Evolutionary conservation across 1,140 invertebrate genomes (phyloP), one percentile per base, ranked within the genome.

Genomic region (Camponotus floridanus): DNA sequence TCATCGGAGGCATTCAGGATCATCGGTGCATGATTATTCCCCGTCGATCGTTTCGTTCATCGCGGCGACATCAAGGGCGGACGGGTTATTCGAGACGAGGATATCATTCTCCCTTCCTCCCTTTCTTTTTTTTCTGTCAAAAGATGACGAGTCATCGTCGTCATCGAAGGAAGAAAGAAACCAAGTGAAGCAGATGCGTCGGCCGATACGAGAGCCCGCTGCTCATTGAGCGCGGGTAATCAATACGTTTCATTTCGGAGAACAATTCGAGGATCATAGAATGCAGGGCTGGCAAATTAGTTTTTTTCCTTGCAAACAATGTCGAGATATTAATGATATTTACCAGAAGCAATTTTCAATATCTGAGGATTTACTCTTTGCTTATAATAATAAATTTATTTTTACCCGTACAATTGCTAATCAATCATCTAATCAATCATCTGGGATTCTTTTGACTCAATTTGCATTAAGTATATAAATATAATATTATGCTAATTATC

Each of bases 11-110:
- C 71, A 92, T 92, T 92, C 88, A 89, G 74, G 88, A 91, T 88
- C 61, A 86, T 84, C 86, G 80, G 89, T 87, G 88, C 86, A 87
- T 88, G 89, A 91, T 93, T 90, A 88, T 90, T 92, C 87, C 83
- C 78, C 88, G 70, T 78, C 78, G 87, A 90, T 91, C 86, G 86
- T 90, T 87, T 76, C 85, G 88, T 89, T 92, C 84, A 76, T 86
- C 83, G 91, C 89, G 92, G 92, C 92, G 90, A 92, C 92, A 93
- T 92, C 89, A 92, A 93, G 88, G 87, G 45, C 87, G 83, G 67
- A 89, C 87, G 51, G 59, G 13, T 71, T 74, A 51, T 87, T 89
- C 86, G 59, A 86, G 84, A 76, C 70, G 83, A 76, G 45, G 70
- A 86, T 79, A 86, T 86, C 84, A 57, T 55, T 79, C 79, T 73